Evolutionary conservation across 2,888 invertebrate species (phyloP), one percentile per base, ranked within the genome.

Genomic region (Philaethria dido): DNA sequence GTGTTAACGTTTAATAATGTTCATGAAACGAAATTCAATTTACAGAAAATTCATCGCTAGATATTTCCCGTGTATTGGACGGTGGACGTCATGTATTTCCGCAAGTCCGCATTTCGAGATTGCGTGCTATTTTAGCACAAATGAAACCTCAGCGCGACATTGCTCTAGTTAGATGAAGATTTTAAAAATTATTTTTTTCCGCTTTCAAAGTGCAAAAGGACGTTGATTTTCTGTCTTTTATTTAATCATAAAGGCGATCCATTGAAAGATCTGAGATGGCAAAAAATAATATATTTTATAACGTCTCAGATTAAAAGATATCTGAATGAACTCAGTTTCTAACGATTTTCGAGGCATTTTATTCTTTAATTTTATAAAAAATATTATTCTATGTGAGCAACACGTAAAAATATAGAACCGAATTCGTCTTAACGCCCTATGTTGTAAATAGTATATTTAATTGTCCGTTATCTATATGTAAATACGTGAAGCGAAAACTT

Each of bases 71-170:
- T 50, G 39, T 65, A 29, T 60, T 42, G 57, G 48, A 64, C 65
- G 50, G 44, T 44, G 39, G 44, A 57, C 36, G 39, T 22, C 42
- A 18, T 42, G 18, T 25, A 57, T 57, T 22, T 42, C 42, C 42
- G 57, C 57, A 65, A 52, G 50, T 60, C 42, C 44, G 6, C 16
- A 50, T 48, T 81, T 84, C 72, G 78, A 75, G 77, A 59, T 63
- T 48, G 64, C 70, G 39, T 33, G 62, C 66, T 57, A 62, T 29
- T 62, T 66, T 55, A 47, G 54, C 67, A 18, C 36, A 59, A 59
- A 44, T 52, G 48, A 52, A 59, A 65, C 33, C 20, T 52, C 48
- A 52, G 33, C 18, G 16, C 47, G 18, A 47, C 18, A 47, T 33
- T 33, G 33, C 22, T 52, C 52, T 33, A 52, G 29, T 33, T 52